A percentile compares a stretch with the other conserved stretches of the same genome.
These are phyloP conservation scores for Aproaerema taeniolella DNA, from an alignment of 2,888 invertebrate genomes.

Conservation along the genomic window DNA sequence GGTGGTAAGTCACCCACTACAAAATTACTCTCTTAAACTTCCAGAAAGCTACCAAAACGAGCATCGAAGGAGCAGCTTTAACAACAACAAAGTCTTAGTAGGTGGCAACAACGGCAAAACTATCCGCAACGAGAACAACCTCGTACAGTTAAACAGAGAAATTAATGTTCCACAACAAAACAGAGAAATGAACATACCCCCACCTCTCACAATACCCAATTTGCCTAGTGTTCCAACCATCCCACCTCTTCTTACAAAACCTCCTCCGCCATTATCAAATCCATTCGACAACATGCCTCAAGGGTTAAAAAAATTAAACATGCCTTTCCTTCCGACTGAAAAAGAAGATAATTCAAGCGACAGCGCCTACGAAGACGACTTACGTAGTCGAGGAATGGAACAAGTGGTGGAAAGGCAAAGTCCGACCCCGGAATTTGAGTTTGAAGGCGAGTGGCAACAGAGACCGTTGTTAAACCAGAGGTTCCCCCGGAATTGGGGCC, in stretches of 20 bases:
- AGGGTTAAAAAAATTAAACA: constrained; percentile 35
- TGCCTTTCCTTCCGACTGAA: constrained; percentile 21
- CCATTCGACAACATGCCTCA: constrained; percentile 62
- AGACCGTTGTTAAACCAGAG: constrained; percentile 41
- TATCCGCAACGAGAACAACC: constrained; percentile 37
- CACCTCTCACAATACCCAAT: no score
- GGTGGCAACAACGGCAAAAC: constrained; percentile 54
- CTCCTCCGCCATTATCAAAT: constrained; percentile 38
- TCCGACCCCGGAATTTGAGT: constrained; percentile 33
- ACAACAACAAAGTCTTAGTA: constrained; percentile 66
- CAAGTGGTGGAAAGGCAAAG: constrained; percentile 23
- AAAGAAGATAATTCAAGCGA: constrained; percentile 31
- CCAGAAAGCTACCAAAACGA: constrained; percentile 70
- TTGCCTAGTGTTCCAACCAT: no score
- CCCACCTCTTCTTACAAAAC: no score
- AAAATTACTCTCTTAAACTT: no score
- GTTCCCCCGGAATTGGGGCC: constrained; percentile 62
- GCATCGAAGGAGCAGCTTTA: constrained; percentile 64
- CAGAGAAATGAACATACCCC: not conserved
- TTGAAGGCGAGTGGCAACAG: constrained; percentile 36
- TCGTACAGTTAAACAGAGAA: constrained; percentile 40
- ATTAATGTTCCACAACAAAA: constrained; percentile 24
- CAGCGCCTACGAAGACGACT: constrained; percentile 45
- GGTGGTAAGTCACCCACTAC: no score
- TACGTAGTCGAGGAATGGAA: constrained; percentile 38